Conservation (phyloP, 2,797 vertebrate genomes). For the Alcedo quadribrachys region DNA sequence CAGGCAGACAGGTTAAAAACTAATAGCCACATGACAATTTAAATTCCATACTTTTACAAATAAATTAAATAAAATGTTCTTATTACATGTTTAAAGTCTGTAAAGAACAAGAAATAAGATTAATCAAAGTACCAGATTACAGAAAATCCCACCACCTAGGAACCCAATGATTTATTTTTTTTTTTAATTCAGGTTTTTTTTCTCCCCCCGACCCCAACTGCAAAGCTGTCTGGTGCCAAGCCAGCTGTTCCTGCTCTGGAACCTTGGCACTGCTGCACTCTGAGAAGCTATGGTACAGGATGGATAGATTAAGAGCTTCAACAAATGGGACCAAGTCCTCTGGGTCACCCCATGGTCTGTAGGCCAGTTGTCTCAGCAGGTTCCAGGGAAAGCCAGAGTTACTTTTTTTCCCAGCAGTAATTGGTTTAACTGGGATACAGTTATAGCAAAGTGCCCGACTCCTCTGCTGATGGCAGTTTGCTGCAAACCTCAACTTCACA, state of each 20-base stretch:
- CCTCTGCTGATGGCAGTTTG: not conserved
- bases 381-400: not conserved
- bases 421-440: not conserved
- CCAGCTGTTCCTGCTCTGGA: constrained; percentile 5
- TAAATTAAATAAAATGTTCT: constrained; percentile 46
- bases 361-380: too few relatives aligned
- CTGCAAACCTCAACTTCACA: not conserved
- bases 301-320: not conserved
- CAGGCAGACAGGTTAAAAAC: constrained; percentile 58
- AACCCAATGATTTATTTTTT: not conserved
- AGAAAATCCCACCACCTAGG: constrained; percentile 62
- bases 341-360: not conserved
- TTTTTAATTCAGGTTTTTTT: not conserved
- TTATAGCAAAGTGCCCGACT: not conserved
- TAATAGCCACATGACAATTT: constrained; percentile 54
- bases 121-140: constrained; percentile 61
- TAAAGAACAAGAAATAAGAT: constrained; percentile 60
- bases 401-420: not conserved
- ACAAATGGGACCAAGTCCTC: not conserved
- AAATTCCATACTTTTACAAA: constrained; percentile 53
- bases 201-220: not conserved
- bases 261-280: not conserved
- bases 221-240: not conserved
- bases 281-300: not conserved
- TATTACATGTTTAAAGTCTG: constrained; percentile 33